Base-by-base conservation (phyloP, 2,113 vertebrate genomes). In the Phyllopteryx taeniolatus region DNA sequence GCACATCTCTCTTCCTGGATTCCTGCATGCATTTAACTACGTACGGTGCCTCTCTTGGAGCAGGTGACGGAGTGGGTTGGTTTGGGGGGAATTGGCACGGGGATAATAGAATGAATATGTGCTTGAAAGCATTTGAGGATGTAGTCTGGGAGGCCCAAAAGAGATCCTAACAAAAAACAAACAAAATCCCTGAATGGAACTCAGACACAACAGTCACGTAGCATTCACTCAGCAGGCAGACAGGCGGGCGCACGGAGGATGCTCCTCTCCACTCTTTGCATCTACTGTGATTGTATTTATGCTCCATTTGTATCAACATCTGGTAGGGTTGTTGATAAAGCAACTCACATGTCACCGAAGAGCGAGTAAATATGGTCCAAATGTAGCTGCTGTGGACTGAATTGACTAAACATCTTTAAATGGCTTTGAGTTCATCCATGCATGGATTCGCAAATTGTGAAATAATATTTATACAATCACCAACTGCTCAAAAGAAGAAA, bases 101-200 rank as follows among this genome's bases (percentile, higher is more conserved):
- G 68, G 46, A 71, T 74, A 71, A 78, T 27, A 19, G 43, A 42
- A 64, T 49, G 46, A 72, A 72, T 14, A 70, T 59, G 74, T 0
- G 0, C 46, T 73, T 46, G 65, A 77, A 61, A 81, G 35, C 7
- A 1, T 60, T 79, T 61, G 65, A 84, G 83, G 81, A 86, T 81
- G 80, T 89, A 60, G 63, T 69, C 69, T 76, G 51, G 39, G 59
- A 77, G 68, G 68, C 47, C 65, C 68, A 73, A 73, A 86, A 86
- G 86, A 82, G 75, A 79, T 42, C n/a, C 75, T n/a, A 86, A 78
- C 15, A 83, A 84, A 83, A 84, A 89, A 86, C 71, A 87, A 89
- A 87, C 80, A 89, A 86, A 84, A 83, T 80, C 81, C 65, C 74
- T 84, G 79, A 86, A 85, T 84, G 75, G 64, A 57, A 39, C 65